These are phyloP conservation scores for Elaphurus davidianus DNA, from an alignment of 2,113 vertebrate genomes.

Conservation along the genomic window DNA sequence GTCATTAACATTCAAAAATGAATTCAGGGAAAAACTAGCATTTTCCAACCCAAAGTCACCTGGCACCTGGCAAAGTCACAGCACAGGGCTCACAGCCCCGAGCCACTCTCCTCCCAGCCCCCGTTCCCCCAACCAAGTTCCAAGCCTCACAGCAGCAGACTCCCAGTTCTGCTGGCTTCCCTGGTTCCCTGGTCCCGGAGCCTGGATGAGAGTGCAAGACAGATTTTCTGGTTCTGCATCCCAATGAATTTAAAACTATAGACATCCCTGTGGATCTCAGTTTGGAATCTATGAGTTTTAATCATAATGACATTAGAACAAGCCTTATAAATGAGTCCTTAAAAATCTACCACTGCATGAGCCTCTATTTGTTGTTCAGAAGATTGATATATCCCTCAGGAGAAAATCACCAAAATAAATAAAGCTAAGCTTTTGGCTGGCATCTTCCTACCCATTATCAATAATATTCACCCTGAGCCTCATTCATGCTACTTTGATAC, in stretches of 20 bases:
- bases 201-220: neutral
- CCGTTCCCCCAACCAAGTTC: accelerated
- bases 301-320: neutral
- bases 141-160: neutral
- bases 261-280: neutral
- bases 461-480: neutral
- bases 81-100: neutral
- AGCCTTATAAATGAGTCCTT: neutral
- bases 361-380: neutral
- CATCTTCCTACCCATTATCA: neutral
- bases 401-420: neutral
- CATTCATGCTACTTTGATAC: neutral
- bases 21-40: neutral
- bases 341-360: conserved; percentile 17
- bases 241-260: neutral
- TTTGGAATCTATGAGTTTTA: neutral
- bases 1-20: neutral
- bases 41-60: neutral
- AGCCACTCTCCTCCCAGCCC: accelerated
- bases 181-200: neutral
- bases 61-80: neutral
- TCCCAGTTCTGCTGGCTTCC: neutral
- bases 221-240: neutral
- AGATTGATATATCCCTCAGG: neutral
- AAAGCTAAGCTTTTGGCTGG: neutral